These are phyloP conservation scores for Terrapene triunguis DNA, from an alignment of 2,113 vertebrate genomes.

Conservation along the genomic window DNA sequence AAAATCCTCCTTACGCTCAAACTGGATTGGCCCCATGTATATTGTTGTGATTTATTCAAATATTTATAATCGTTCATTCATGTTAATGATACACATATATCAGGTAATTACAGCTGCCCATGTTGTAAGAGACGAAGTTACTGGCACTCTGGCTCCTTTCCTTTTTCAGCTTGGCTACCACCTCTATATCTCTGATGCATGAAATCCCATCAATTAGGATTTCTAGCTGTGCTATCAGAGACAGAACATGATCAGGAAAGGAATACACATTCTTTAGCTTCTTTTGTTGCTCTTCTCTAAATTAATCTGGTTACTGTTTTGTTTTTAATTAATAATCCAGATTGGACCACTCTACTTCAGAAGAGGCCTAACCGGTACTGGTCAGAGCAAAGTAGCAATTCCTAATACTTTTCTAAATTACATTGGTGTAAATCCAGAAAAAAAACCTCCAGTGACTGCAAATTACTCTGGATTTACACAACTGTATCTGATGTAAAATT, in stretches of 20 bases:
- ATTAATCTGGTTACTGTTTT: background rate
- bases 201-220: background rate
- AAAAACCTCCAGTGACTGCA: accelerated
- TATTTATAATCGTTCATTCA: background rate
- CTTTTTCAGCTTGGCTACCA: background rate
- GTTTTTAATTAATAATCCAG: background rate
- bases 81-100: background rate
- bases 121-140: background rate
- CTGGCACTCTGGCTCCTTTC: background rate
- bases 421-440: background rate
- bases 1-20: background rate
- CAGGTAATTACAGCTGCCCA: background rate
- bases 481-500: background rate
- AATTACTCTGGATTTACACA: background rate
- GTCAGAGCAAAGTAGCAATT: background rate
- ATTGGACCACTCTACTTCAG: background rate
- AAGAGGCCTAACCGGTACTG: background rate
- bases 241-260: background rate
- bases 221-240: background rate
- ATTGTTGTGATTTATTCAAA: background rate
- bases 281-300: background rate
- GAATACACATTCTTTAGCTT: background rate
- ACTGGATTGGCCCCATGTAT: background rate
- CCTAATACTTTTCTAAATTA: background rate
- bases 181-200: background rate